Conservation (phyloP, 2,113 vertebrate genomes). For the Leuciscus idus region DNA sequence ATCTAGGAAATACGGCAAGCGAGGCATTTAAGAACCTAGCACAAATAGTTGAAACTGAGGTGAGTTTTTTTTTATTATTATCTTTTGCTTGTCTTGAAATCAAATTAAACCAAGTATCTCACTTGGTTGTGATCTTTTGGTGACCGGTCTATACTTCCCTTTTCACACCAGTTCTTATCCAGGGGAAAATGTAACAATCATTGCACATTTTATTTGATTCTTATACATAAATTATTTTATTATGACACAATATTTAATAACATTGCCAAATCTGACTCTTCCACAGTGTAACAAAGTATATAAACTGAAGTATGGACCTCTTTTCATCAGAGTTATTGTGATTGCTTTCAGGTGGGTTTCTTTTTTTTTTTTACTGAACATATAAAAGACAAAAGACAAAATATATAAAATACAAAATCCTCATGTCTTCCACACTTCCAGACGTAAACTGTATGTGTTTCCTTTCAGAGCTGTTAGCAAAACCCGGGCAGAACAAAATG, state of each 20-base stretch:
- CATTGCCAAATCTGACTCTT: neutral
- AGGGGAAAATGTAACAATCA: neutral
- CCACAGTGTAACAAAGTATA: slow-evolving; percentile 29
- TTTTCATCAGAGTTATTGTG: slow-evolving; percentile 13
- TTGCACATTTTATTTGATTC: neutral
- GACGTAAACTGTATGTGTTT: neutral
- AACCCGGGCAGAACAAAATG: neutral
- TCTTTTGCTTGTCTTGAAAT: neutral
- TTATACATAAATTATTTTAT: neutral
- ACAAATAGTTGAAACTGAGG: neutral
- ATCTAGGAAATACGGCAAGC: neutral
- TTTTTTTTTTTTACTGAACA: neutral
- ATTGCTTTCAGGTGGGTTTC: slow-evolving; percentile 44
- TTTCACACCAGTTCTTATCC: neutral
- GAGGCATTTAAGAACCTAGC: neutral
- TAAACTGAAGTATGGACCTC: neutral
- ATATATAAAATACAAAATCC: too few relatives aligned
- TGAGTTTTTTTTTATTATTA: neutral
- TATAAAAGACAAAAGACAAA: too few relatives aligned
- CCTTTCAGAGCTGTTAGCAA: neutral
- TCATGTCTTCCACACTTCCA: neutral
- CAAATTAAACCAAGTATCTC: neutral
- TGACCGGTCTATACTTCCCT: too few relatives aligned
- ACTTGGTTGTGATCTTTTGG: neutral
- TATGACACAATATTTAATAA: neutral